phyloP scores from a whole-genome alignment of 2,797 vertebrate genomes.

The Pangasius larnaudii region DNA sequence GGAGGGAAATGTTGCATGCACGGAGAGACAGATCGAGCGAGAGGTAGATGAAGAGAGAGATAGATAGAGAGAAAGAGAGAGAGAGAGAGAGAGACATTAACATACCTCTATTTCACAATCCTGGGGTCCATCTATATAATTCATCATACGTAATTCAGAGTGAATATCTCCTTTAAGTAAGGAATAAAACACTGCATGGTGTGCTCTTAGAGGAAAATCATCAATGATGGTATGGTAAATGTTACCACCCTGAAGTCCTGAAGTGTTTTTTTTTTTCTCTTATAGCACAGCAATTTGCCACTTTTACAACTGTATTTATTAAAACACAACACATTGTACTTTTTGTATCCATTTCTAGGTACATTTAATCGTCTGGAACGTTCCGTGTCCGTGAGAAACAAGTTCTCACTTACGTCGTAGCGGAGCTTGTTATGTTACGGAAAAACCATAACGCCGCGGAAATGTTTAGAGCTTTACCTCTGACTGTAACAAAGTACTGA shows the following conservation, averaged over 20 bases:
- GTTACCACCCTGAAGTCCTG: neutral
- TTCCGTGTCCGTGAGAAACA: too few relatives aligned
- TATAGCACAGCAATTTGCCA: neutral
- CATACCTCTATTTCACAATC: slow-evolving; percentile 54
- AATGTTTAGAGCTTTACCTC: too few relatives aligned
- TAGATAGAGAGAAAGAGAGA: neutral
- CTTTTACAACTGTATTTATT: neutral
- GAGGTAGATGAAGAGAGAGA: neutral
- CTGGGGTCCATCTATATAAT: slow-evolving; percentile 65
- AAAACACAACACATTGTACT: neutral
- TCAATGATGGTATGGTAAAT: neutral
- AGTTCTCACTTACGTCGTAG: too few relatives aligned
- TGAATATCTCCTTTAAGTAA: neutral
- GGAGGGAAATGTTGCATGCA: slow-evolving; percentile 72
- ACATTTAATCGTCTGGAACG: neutral
- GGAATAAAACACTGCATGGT: neutral
- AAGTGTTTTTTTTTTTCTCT: neutral
- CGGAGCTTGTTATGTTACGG: too few relatives aligned
- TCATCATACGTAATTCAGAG: slow-evolving; percentile 44
- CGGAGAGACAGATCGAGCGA: slow-evolving; percentile 58
- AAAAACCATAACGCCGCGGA: too few relatives aligned
- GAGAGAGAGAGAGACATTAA: slow-evolving; percentile 13
- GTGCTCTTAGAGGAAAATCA: neutral
- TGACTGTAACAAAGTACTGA: neutral
- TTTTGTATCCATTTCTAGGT: neutral